These are phyloP conservation scores for Percina caprodes DNA, from an alignment of 2,113 vertebrate genomes.

Conservation along the genomic window DNA sequence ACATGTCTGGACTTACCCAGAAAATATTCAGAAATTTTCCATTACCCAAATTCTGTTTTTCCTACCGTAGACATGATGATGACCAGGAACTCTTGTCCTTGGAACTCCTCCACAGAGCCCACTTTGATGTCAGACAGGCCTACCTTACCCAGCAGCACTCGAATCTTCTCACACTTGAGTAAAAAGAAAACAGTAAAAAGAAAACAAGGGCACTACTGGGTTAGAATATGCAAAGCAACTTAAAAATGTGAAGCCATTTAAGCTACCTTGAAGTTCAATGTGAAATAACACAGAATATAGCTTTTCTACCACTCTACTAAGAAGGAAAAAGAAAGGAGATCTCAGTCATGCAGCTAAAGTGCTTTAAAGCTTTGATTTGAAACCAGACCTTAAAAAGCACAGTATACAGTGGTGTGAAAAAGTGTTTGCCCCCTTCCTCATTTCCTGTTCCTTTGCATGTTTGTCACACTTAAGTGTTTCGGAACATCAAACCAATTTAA, in stretches of 20 bases:
- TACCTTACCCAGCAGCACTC: conserved; percentile 87
- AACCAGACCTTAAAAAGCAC: not conserved
- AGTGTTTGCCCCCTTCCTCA: no score
- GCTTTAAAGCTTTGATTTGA: not conserved
- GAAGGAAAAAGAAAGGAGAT: not conserved
- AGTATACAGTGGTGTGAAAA: no score
- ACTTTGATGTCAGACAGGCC: conserved; percentile 92
- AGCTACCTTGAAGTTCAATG: not conserved
- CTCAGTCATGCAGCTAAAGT: not conserved
- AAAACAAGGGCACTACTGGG: not conserved
- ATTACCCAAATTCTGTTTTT: not conserved
- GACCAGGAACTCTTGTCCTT: conserved; percentile 91
- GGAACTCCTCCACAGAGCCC: conserved; percentile 98
- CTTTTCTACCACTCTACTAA: not conserved
- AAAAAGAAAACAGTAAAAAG: no score
- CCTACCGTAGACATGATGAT: conserved; percentile 92
- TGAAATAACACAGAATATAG: not conserved
- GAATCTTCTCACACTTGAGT: conserved; percentile 93
- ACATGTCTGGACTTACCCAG: no score
- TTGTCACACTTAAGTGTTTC: no score
- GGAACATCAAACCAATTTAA: no score
- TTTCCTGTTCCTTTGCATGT: no score
- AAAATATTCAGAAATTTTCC: not conserved
- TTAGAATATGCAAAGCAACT: not conserved
- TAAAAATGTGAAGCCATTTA: not conserved